Evolutionary conservation across 2,888 invertebrate species (phyloP).

Genomic region (Ethmia dodecea): DNA sequence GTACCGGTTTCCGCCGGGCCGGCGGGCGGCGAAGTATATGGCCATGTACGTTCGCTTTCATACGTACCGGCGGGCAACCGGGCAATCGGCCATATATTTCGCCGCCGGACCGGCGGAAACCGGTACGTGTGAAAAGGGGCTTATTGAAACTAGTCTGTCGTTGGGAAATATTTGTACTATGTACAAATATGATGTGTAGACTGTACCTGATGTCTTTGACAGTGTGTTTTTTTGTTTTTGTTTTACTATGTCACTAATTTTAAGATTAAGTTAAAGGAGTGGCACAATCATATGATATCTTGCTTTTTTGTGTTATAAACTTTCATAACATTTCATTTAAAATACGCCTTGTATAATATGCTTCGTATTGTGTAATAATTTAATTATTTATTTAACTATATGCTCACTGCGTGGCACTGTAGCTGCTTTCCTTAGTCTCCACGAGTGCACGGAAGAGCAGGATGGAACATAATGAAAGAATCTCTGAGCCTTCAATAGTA

Average conservation of each 20-base stretch:
- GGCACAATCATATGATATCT: slow-evolving; percentile 15
- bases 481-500: slow-evolving; percentile 47
- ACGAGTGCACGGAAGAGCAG: slow-evolving; percentile 46
- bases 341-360: slow-evolving; percentile 22
- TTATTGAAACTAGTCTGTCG: too few relatives aligned
- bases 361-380: slow-evolving; percentile 23
- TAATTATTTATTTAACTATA: slow-evolving; percentile 37
- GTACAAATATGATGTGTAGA: too few relatives aligned
- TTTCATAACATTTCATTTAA: not conserved
- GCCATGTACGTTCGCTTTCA: not conserved
- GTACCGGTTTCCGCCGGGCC: not conserved
- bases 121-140: not conserved
- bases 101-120: too few relatives aligned
- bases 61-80: too few relatives aligned
- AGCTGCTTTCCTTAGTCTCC: slow-evolving; percentile 64
- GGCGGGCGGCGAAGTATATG: not conserved
- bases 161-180: too few relatives aligned
- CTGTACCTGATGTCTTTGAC: too few relatives aligned
- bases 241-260: slow-evolving; percentile 14
- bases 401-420: slow-evolving; percentile 42
- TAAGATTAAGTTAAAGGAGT: slow-evolving; percentile 8
- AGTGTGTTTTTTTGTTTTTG: not conserved
- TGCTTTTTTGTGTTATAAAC: not conserved
- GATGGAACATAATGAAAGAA: slow-evolving; percentile 31
- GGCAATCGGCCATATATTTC: too few relatives aligned